Evolutionary conservation across 2,797 vertebrate species (phyloP).

Genomic region (Remorina albescens): DNA sequence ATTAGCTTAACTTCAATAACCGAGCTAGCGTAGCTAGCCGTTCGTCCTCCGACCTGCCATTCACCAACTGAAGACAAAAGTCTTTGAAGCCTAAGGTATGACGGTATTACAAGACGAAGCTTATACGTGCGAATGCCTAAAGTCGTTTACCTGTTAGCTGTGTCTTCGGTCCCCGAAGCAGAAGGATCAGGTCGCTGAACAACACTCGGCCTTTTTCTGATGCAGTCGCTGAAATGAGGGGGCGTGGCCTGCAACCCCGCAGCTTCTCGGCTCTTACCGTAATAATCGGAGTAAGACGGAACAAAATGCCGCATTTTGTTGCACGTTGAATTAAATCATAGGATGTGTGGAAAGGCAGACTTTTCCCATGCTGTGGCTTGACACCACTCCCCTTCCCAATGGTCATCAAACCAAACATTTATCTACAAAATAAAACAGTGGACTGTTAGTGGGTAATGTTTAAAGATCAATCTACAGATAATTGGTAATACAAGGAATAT

Average conservation of each 20-base stretch:
- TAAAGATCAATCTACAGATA: too few species aligned
- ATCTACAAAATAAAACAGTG: too few species aligned
- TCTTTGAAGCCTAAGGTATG: not conserved
- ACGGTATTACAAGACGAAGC: not conserved
- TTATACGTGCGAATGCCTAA: not conserved
- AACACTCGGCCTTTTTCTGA: not conserved
- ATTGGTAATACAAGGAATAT: too few species aligned
- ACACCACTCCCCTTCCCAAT: too few species aligned
- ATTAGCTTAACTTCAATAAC: not conserved
- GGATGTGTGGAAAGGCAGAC: too few species aligned
- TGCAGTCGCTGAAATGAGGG: not conserved
- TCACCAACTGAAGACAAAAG: not conserved
- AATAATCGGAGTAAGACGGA: slow-evolving; percentile 15
- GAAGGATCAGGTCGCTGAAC: slow-evolving; percentile 16
- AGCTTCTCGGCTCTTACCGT: slow-evolving; percentile 45
- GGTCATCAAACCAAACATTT: too few species aligned
- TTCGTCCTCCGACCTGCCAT: not conserved
- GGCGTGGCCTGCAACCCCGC: slow-evolving; percentile 18
- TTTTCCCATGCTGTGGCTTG: too few species aligned
- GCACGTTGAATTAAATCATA: not conserved
- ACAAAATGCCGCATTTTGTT: not conserved
- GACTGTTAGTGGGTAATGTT: too few species aligned
- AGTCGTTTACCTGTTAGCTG: slow-evolving; percentile 54
- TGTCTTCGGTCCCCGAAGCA: slow-evolving; percentile 43
- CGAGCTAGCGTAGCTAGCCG: not conserved